phyloP scores from a whole-genome alignment of 2,113 vertebrate species.

The Chloropsis cyanopogon region DNA sequence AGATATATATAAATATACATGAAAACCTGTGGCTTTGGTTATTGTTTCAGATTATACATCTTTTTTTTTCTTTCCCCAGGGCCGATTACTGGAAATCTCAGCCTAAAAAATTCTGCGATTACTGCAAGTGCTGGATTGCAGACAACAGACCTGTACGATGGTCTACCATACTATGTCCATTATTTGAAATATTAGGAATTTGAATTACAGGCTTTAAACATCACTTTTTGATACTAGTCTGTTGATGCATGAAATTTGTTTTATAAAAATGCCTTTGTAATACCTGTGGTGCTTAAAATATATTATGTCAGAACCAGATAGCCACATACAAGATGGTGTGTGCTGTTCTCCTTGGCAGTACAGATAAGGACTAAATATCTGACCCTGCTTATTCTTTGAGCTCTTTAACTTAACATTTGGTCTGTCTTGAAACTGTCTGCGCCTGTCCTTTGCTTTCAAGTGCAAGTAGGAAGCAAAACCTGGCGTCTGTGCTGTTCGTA shows the following conservation, averaged over 20 bases:
- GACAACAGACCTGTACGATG: slow-evolving; percentile 95
- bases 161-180: background rate
- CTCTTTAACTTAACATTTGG: background rate
- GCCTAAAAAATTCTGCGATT: slow-evolving; percentile 97
- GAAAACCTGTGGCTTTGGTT: background rate
- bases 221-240: background rate
- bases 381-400: background rate
- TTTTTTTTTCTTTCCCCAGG: slow-evolving; percentile 75
- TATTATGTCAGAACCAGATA: background rate
- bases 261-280: background rate
- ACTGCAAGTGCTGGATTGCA: slow-evolving; percentile 99
- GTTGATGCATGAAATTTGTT: background rate
- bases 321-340: background rate
- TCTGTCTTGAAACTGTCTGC: background rate
- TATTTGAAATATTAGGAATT: background rate
- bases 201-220: background rate
- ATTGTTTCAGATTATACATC: background rate
- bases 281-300: background rate
- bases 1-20: background rate
- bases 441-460: background rate
- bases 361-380: background rate
- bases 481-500: background rate
- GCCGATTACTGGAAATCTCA: slow-evolving; percentile 99
- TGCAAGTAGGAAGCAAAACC: background rate
- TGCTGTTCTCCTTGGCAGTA: background rate